phyloP scores from a whole-genome alignment of 2,888 invertebrate genomes.

The Thymelicus sylvestris region DNA sequence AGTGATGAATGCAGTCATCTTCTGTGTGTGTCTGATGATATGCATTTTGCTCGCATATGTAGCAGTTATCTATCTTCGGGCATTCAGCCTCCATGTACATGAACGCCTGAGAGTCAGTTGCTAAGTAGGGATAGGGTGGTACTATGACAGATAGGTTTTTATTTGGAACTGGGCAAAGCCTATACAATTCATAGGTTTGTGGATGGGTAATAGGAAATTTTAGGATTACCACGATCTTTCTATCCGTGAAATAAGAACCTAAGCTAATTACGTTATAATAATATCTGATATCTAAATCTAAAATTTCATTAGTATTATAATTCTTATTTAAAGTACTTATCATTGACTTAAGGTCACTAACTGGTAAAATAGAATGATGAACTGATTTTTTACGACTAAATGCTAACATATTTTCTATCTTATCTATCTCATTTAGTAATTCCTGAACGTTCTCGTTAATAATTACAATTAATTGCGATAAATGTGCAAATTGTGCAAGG shows the following conservation, averaged over 20 bases:
- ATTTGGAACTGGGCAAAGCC: too few relatives aligned
- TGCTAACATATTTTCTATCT: constrained; percentile 1
- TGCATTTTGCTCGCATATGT: not conserved
- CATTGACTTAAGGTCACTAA: constrained; percentile 3
- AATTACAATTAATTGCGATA: not conserved
- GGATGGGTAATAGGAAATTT: not conserved
- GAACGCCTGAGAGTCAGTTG: too few relatives aligned
- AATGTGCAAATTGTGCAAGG: not conserved
- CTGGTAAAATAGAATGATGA: constrained; percentile 2
- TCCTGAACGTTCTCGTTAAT: not conserved
- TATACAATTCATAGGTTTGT: too few relatives aligned
- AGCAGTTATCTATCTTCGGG: not conserved
- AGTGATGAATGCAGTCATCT: not conserved
- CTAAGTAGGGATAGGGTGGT: too few relatives aligned
- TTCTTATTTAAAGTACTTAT: not conserved
- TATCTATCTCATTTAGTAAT: not conserved
- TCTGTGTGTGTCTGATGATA: not conserved
- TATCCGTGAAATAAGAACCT: not conserved
- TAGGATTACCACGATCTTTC: not conserved
- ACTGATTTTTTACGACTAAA: not conserved
- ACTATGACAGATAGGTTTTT: too few relatives aligned
- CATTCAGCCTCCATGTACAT: constrained; percentile 2
- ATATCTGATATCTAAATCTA: not conserved
- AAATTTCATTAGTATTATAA: not conserved
- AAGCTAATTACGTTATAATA: not conserved